phyloP scores from a whole-genome alignment of 2,113 vertebrate genomes.

The Platysternon megacephalum region DNA sequence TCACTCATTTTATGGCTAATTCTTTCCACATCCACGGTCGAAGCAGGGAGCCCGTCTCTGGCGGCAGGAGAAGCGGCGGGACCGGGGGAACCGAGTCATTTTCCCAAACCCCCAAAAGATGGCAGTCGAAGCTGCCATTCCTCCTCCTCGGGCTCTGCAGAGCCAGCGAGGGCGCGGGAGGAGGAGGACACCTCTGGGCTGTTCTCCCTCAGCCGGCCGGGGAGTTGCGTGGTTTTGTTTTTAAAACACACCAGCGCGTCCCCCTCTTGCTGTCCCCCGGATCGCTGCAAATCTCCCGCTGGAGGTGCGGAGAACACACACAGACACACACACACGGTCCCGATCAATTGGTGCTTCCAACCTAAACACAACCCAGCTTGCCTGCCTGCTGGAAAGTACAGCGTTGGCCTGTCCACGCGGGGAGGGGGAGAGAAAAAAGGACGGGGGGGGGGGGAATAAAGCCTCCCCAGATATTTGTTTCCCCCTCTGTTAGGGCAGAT shows the following conservation, averaged over 20 bases:
- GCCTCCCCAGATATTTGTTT: not conserved
- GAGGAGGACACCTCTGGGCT: not conserved
- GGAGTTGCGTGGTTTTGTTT: not conserved
- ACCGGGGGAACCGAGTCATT: conserved; percentile 56
- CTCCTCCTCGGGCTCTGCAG: conserved; percentile 42
- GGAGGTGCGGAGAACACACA: no score
- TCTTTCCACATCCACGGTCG: conserved; percentile 31
- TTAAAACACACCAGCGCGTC: not conserved
- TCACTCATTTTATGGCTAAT: conserved; percentile 74
- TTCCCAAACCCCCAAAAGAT: conserved; percentile 92
- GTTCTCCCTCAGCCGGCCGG: not conserved
- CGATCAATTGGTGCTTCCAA: not conserved
- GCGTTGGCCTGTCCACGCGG: not conserved
- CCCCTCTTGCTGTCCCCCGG: not conserved
- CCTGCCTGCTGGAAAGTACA: not conserved
- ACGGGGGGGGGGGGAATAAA: not conserved
- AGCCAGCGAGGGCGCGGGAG: not conserved
- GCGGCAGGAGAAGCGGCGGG: not conserved
- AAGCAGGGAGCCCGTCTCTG: no score
- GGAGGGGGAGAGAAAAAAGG: no score
- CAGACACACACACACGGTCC: no score
- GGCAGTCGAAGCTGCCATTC: conserved; percentile 89
- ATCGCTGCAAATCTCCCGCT: not conserved
- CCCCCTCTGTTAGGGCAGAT: not conserved
- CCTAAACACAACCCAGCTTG: not conserved